phyloP scores from a whole-genome alignment of 2,888 invertebrate genomes.

The Drosophila demipolita region DNA sequence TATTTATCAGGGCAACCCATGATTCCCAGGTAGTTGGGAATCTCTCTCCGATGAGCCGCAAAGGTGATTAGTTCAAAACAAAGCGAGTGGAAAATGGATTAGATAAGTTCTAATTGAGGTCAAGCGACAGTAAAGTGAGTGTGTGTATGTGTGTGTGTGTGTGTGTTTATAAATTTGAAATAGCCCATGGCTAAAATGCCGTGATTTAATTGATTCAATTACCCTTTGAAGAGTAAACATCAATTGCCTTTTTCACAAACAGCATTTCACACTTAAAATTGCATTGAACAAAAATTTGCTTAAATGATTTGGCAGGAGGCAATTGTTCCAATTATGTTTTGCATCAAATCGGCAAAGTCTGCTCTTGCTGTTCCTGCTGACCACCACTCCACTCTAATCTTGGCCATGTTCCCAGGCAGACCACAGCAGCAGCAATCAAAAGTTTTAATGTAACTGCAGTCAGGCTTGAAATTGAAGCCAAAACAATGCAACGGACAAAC shows the following conservation, averaged over 20 bases:
- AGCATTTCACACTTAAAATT: conserved; percentile 8
- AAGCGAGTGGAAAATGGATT: conserved; percentile 67
- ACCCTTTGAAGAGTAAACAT: conserved; percentile 13
- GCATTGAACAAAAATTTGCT: neutral
- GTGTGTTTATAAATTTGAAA: conserved; percentile 20
- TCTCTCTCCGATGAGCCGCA: conserved; percentile 27
- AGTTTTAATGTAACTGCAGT: conserved; percentile 74
- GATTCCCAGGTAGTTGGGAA: conserved; percentile 53
- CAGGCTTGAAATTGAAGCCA: conserved; percentile 69
- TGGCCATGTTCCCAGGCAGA: conserved; percentile 48
- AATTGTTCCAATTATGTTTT: conserved; percentile 24
- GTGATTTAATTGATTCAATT: conserved; percentile 33
- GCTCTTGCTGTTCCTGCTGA: conserved; percentile 11
- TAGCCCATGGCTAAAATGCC: conserved; percentile 16
- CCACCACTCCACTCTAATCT: conserved; percentile 46
- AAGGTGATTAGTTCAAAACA: conserved; percentile 68
- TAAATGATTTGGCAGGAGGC: neutral
- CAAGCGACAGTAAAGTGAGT: conserved; percentile 51
- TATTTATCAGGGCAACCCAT: conserved; percentile 27
- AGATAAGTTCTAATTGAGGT: conserved; percentile 72
- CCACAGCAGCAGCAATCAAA: conserved; percentile 67
- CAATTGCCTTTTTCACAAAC: neutral
- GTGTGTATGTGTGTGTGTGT: neutral
- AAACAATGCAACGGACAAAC: conserved; percentile 52
- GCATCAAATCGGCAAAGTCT: neutral